Evolutionary conservation across 2,113 vertebrate genomes (phyloP), one percentile per base, ranked within the genome.

Genomic region (Nettapus auritus): DNA sequence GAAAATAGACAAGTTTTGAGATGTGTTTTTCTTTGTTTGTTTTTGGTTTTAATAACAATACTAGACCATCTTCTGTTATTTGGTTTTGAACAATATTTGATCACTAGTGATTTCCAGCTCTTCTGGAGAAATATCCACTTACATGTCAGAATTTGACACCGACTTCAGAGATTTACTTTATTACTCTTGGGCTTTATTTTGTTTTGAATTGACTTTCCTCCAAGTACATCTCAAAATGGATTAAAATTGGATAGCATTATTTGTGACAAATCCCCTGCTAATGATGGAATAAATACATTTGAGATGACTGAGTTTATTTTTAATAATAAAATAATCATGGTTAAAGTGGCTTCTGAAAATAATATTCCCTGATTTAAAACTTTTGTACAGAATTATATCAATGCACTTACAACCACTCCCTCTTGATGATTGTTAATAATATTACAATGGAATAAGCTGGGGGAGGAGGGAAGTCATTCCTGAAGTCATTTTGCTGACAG

Each of bases 161-260:
- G 69, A 77, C 9, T 44, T 89, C 59, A 76, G 26, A 76, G 57
- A 89, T 93, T 80, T 91, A 55, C 57, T 92, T 94, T 88, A 69
- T 93, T 86, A 76, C 71, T 88, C 44, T 67, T 86, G 44, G 44
- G 55, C 18, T 67, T 77, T 62, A 42, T 87, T 89, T 84, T 82
- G 48, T 69, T 91, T 88, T 50, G 53, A 26, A 17, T 20, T 89
- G 50, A 18, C 34, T 83, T 16, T 81, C 19, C n/a, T 23, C 18
- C 67, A 88, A 80, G n/a, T 40, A 70, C 70, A 80, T 31, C 23
- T 80, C 86, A 75, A 94, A 91, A 80, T 63, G 28, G 67, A 94
- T 71, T 82, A 91, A 93, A 93, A 86, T 40, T n/a, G 10, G 93
- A 86, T 57, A 80, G 57, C 17, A 66, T 48, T 73, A n/a, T n/a